Percentiles rank a stretch among this genome's conserved stretches.
Evolutionary conservation across 2,888 invertebrate species (phyloP).

Genomic region (Cataglyphis altisquamis): DNA sequence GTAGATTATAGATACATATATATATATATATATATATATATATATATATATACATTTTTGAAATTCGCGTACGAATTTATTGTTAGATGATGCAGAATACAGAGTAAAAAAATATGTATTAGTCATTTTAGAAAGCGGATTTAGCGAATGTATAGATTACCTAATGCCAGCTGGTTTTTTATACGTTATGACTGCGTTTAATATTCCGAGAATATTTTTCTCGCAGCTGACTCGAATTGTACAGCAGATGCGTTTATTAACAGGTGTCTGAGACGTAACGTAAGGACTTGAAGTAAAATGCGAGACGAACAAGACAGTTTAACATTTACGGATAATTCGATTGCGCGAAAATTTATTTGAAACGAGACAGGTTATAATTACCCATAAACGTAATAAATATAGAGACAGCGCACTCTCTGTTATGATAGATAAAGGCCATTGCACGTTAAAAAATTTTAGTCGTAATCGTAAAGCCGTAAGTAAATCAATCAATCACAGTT

Average conservation of each 20-base stretch:
- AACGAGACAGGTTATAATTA: neutral
- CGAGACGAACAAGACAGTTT: neutral
- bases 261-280: neutral
- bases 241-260: neutral
- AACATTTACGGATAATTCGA: neutral
- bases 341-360: neutral
- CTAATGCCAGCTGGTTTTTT: constrained; percentile 18
- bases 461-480: too few species aligned
- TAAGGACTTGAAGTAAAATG: neutral
- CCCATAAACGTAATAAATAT: neutral
- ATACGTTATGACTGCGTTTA: neutral
- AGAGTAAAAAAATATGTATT: neutral
- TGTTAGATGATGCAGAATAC: too few species aligned
- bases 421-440: too few species aligned
- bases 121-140: constrained; percentile 30
- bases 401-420: too few species aligned
- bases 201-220: constrained; percentile 21
- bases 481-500: too few species aligned
- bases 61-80: too few species aligned
- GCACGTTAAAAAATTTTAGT: too few species aligned
- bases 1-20: neutral
- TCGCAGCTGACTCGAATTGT: neutral
- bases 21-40: neutral
- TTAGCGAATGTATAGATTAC: neutral
- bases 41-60: neutral